Conservation (phyloP, 2,113 vertebrate genomes). For the Antechinus flavipes region DNA sequence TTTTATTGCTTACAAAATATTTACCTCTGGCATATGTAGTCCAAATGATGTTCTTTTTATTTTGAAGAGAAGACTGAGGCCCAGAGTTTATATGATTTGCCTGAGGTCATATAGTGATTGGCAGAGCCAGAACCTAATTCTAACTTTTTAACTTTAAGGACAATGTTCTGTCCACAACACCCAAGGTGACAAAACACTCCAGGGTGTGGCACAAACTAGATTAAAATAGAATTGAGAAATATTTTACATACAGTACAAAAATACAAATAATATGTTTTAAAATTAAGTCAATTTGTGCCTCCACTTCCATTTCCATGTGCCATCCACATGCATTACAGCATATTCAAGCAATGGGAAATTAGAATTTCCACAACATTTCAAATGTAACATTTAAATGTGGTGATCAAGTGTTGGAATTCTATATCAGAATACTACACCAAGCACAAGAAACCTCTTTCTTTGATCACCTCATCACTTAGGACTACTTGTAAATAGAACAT, state of each 20-base stretch:
- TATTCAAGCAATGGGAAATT: not conserved
- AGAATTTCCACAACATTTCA: constrained; percentile 33
- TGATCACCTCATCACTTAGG: constrained; percentile 50
- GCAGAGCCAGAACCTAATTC: constrained; percentile 21
- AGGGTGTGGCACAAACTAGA: not conserved
- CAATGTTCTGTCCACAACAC: not conserved
- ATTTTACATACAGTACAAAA: not conserved
- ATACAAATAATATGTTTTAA: not conserved
- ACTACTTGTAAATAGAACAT: constrained; percentile 24
- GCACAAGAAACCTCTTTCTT: constrained; percentile 31
- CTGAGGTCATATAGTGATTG: not conserved
- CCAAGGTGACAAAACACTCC: not conserved
- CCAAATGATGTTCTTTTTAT: not conserved
- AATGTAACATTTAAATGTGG: constrained; percentile 8
- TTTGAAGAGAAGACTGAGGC: constrained; percentile 8
- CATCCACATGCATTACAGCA: not conserved
- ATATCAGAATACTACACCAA: constrained; percentile 42
- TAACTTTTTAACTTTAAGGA: not conserved
- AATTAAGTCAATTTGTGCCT: not conserved
- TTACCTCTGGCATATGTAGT: not conserved
- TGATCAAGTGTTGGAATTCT: constrained; percentile 21
- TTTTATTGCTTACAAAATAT: not conserved
- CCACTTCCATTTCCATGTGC: not conserved
- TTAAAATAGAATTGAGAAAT: not conserved
- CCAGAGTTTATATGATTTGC: constrained; percentile 11